phyloP scores from a whole-genome alignment of 2,888 invertebrate species.

The Lagria hirta region DNA sequence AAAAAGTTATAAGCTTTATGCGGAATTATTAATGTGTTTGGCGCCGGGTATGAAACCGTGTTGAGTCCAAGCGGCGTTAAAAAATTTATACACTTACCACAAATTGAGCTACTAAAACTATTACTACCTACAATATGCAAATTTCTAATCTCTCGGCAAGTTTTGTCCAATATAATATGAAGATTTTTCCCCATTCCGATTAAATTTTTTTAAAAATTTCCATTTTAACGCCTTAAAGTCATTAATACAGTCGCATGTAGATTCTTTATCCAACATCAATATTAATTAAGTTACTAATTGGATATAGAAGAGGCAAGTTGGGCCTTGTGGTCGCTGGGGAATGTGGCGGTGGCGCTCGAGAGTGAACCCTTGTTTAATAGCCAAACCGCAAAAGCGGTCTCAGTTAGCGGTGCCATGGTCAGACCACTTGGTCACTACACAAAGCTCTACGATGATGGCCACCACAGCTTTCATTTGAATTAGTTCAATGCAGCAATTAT shows the following conservation, averaged over 20 bases:
- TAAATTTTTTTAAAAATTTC: too few relatives aligned
- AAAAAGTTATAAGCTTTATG: too few relatives aligned
- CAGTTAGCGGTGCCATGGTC: slow-evolving; percentile 42
- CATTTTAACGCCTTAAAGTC: slow-evolving; percentile 23
- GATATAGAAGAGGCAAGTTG: slow-evolving; percentile 42
- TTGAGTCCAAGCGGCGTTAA: too few relatives aligned
- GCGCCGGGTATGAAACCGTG: too few relatives aligned
- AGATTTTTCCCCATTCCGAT: too few relatives aligned
- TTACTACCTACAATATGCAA: too few relatives aligned
- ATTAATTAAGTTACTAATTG: slow-evolving; percentile 47
- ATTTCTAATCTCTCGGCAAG: too few relatives aligned
- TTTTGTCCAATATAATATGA: too few relatives aligned
- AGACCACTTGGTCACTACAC: slow-evolving; percentile 39
- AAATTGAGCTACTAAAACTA: too few relatives aligned
- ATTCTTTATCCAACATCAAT: slow-evolving; percentile 41
- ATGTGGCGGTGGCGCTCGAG: slow-evolving; percentile 37
- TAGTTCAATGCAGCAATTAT: not conserved
- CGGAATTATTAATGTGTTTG: too few relatives aligned
- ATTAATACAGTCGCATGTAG: slow-evolving; percentile 31
- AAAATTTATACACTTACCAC: too few relatives aligned
- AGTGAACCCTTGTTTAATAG: slow-evolving; percentile 46
- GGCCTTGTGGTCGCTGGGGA: slow-evolving; percentile 41
- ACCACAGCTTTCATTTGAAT: too few relatives aligned
- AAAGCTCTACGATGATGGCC: slow-evolving; percentile 21
- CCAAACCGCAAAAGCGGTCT: slow-evolving; percentile 43